phyloP scores from a whole-genome alignment of 2,888 invertebrate genomes.

The Thera obeliscata region DNA sequence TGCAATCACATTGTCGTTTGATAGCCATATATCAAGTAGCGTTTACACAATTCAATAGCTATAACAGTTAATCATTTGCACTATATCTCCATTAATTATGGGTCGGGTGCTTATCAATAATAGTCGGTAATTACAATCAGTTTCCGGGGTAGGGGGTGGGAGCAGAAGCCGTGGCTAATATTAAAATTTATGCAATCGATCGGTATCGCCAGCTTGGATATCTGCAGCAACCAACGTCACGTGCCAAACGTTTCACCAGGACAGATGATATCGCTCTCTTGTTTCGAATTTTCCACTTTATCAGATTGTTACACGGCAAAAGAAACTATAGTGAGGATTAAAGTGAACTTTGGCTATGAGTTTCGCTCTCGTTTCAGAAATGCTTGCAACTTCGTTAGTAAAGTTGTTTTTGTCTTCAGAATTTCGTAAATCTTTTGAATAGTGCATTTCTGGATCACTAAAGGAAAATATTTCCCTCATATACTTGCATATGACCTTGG shows the following conservation, averaged over 20 bases:
- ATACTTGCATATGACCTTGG: no score
- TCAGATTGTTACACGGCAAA: conserved; percentile 41
- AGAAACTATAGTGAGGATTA: conserved; percentile 31
- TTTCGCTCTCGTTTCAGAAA: conserved; percentile 13
- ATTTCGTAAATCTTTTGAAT: background rate
- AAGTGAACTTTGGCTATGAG: conserved; percentile 19
- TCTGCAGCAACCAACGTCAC: conserved; percentile 52
- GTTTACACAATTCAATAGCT: conserved; percentile 44
- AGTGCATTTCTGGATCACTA: background rate
- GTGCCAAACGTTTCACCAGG: conserved; percentile 54
- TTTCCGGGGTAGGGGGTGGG: conserved; percentile 37
- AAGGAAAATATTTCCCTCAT: background rate
- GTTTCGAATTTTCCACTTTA: conserved; percentile 46
- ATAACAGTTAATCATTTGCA: conserved; percentile 51
- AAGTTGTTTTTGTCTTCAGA: background rate
- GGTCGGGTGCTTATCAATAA: conserved; percentile 63
- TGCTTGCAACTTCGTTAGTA: background rate
- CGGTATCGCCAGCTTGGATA: conserved; percentile 60
- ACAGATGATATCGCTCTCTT: conserved; percentile 54
- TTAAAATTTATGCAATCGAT: conserved; percentile 73
- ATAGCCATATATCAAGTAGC: conserved; percentile 43
- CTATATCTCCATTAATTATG: conserved; percentile 54
- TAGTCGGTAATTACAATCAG: conserved; percentile 58
- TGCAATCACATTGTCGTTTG: conserved; percentile 42
- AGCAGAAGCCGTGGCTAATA: conserved; percentile 50